Conservation (phyloP, 2,797 vertebrate genomes). For the Harpagifer antarcticus region DNA sequence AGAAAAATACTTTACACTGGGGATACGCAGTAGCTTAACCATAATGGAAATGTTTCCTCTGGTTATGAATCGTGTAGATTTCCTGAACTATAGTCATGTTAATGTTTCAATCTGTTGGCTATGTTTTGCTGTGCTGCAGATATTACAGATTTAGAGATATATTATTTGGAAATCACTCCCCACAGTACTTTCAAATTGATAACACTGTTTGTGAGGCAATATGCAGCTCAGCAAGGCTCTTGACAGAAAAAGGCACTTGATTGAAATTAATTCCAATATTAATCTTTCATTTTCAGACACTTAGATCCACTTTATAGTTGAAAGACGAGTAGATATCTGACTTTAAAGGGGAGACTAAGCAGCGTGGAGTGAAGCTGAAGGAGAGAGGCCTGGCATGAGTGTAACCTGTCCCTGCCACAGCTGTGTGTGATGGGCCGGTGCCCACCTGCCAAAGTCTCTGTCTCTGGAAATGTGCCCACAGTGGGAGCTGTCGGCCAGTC, state of each 20-base stretch:
- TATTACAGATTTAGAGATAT: not conserved
- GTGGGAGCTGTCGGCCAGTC: slow-evolving; percentile 25
- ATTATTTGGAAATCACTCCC: not conserved
- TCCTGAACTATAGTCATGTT: too few relatives aligned
- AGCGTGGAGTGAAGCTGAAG: slow-evolving; percentile 1
- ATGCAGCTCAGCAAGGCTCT: not conserved
- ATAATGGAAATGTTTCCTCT: too few relatives aligned
- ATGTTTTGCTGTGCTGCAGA: not conserved
- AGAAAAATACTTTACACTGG: not conserved
- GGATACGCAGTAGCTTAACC: not conserved
- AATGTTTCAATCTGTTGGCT: not conserved
- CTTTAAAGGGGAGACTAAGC: not conserved
- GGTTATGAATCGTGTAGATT: not conserved
- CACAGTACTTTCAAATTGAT: not conserved
- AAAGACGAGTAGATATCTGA: not conserved
- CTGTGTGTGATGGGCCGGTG: slow-evolving; percentile 34
- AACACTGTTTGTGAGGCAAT: not conserved
- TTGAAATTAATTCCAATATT: not conserved
- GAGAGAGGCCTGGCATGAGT: slow-evolving; percentile 11
- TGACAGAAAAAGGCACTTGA: not conserved
- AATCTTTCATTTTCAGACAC: not conserved
- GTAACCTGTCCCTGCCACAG: slow-evolving; percentile 41
- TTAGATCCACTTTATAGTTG: not conserved
- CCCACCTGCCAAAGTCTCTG: slow-evolving; percentile 26
- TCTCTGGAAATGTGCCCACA: slow-evolving; percentile 44